A percentile compares a stretch with the other conserved stretches of the same genome.
Evolutionary conservation across 1,140 invertebrate species (phyloP).

Genomic region (Geopemphigus sp.): DNA sequence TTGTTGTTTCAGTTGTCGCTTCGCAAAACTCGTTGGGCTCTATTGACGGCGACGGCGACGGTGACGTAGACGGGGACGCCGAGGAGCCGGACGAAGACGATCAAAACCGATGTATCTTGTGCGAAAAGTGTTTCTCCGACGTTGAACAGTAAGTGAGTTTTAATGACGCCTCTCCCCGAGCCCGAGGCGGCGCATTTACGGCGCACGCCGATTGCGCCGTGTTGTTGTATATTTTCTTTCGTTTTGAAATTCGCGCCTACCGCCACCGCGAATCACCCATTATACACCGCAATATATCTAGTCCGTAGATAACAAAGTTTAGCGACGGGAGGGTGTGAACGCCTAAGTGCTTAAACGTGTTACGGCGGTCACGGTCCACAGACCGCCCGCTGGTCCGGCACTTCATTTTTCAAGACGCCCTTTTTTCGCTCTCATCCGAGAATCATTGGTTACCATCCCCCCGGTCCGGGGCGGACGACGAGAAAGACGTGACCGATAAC

Average conservation of each 20-base stretch:
- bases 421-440: conserved; percentile 32
- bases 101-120: conserved; percentile 64
- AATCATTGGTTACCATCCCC: conserved; percentile 30
- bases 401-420: conserved; percentile 49
- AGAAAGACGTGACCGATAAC: conserved; percentile 42
- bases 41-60: conserved; percentile 55
- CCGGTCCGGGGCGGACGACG: background rate
- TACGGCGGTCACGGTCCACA: conserved; percentile 39
- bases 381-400: conserved; percentile 43
- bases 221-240: background rate
- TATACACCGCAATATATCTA: conserved; percentile 40
- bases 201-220: no score
- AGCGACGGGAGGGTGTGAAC: conserved; percentile 8
- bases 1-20: conserved; percentile 32
- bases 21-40: conserved; percentile 40
- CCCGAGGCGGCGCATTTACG: no score
- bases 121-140: conserved; percentile 69
- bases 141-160: conserved; percentile 67
- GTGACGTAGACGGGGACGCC: conserved; percentile 63
- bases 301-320: conserved; percentile 22
- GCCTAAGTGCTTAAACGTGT: conserved; percentile 49
- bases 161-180: background rate
- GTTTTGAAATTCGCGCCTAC: background rate
- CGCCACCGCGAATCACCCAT: background rate
- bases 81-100: conserved; percentile 60